Base-by-base conservation (phyloP, 2,113 vertebrate species). In the Tragelaphus imberbis region DNA sequence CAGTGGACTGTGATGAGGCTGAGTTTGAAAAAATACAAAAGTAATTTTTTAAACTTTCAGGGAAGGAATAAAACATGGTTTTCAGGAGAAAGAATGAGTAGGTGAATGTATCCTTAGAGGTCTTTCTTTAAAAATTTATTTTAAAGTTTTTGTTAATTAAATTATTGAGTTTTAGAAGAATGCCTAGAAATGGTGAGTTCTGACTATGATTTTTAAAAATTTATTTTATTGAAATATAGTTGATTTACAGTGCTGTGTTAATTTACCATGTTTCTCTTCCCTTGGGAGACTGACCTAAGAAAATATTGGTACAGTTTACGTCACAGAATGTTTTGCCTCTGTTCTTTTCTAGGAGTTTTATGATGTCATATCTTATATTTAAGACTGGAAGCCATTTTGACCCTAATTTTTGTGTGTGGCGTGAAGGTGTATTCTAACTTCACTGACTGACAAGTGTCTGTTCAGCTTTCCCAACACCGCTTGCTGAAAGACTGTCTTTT, bases 111-210 rank as follows among this genome's bases (percentile, higher is more conserved):
- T 44, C 25, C 15, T 90, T 17, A 59, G 79, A 51, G 21, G 21
- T 47, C 81, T 86, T 91, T 59, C 85, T 82, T 91, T 4, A 84
- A 77, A 84, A 80, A 23, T 14, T 7, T 30, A 2, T 81, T 97
- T 56, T 17, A 55, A 75, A 53, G 28, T 93, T 89, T 96, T 91
- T 40, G 75, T 91, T 88, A 90, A 84, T 87, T 92, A 77, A 93
- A 55, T 79, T 51, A 65, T 30, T 36, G 44, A 68, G 71, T 87
- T 96, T 59, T 71, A 71, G 40, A 95, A 92, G 80, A 88, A 51
- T n/a, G 80, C 6, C 40, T 84, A 90, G 28, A 55, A 90, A 51
- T 25, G 19, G 27, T 3, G 59, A 80, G 47, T 80, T 97, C 6
- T 77, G 58, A 95, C 90, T 90, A 88, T 90, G 4, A 91, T 59